Evolutionary conservation across 2,113 vertebrate genomes (phyloP).

Genomic region (Prietella phreatophila): DNA sequence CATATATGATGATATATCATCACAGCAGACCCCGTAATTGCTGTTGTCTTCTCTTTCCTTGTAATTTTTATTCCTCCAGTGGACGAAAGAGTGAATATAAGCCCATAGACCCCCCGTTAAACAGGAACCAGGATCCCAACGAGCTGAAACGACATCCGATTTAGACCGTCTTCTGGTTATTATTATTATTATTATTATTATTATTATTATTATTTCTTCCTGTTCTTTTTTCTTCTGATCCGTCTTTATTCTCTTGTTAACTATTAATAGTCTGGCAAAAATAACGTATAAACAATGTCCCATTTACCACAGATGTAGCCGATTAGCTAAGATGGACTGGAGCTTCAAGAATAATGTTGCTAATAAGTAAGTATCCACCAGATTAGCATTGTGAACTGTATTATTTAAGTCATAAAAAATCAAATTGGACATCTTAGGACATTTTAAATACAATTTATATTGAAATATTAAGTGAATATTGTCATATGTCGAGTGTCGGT

Average conservation of each 20-base stretch:
- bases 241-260: neutral
- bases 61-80: slow-evolving; percentile 17
- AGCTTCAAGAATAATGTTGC: neutral
- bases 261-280: neutral
- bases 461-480: neutral
- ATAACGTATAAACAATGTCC: neutral
- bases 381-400: neutral
- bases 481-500: neutral
- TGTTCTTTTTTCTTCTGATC: neutral
- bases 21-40: slow-evolving; percentile 12
- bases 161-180: neutral
- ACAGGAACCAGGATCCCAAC: neutral
- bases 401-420: neutral
- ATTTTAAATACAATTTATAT: neutral
- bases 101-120: neutral
- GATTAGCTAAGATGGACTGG: neutral
- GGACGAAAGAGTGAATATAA: slow-evolving; percentile 6
- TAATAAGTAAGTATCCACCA: neutral
- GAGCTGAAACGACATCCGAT: neutral
- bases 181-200: neutral
- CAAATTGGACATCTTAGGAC: neutral
- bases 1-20: slow-evolving; percentile 36
- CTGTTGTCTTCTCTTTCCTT: slow-evolving; percentile 24
- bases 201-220: neutral
- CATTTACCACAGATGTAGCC: neutral